Base-by-base conservation (phyloP, 2,113 vertebrate genomes). In the Reinhardtius hippoglossoides region DNA sequence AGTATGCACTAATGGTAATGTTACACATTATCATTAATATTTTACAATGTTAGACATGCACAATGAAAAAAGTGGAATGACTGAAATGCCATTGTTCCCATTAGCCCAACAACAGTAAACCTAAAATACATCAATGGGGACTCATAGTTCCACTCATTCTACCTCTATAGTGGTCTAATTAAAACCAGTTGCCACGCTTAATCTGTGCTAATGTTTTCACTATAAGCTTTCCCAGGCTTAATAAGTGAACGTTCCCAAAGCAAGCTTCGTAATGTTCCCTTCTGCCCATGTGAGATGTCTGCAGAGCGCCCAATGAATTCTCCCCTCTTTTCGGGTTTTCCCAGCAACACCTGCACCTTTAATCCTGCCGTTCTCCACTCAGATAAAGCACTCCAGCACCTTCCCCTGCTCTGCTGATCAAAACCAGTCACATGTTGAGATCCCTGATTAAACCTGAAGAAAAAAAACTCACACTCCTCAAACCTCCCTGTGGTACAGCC, bases 191-290 rank as follows among this genome's bases (percentile, higher is more conserved):
- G 85, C 71, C 57, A 77, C 76, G 55, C 64, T 87, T 89, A 81
- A 89, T 90, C 83, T 74, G 71, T 55, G 62, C 35, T 87, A 88
- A 89, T 89, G 83, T 81, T 88, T 88, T 80, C 82, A 71, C 55
- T 71, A 61, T 27, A 50, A 63, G 26, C 64, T 87, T 87, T 74
- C 79, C 60, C 58, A 85, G 81, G 15, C 54, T 81, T 78, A 65
- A 78, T 74, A 69, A 77, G 48, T 74, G 40, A 86, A 81, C 7
- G 18, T 77, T 67, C 44, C 54, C 59, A 59, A 83, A 78, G 80
- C 3, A 6, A 60, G 63, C 52, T 70, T 80, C 81, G 74, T 84
- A 85, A 75, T 63, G 9, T 20, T 55, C 48, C 59, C 59, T 8
- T 26, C 40, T 50, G 26, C 35, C 56, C 7, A 15, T 61, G 27